Percentiles rank a stretch among this genome's conserved stretches.
Evolutionary conservation across 2,113 vertebrate genomes (phyloP).

Genomic region (Ahaetulla prasina): DNA sequence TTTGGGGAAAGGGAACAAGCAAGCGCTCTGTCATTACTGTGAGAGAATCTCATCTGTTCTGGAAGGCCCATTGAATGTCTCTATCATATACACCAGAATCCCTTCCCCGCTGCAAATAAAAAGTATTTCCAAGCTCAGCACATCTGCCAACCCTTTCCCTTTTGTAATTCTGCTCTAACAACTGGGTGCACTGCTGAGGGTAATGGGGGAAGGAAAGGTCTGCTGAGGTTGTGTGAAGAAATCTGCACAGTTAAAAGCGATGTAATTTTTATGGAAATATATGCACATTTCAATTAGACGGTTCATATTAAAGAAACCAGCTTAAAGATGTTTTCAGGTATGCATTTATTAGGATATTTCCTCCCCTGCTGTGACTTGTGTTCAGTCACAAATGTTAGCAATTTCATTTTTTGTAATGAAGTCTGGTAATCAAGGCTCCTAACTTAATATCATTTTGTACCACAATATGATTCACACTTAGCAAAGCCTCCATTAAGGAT

Average conservation of each 20-base stretch:
- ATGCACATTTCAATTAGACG: slow-evolving; percentile 19
- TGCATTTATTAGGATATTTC: slow-evolving; percentile 33
- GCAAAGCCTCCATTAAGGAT: background rate
- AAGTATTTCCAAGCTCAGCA: slow-evolving; percentile 7
- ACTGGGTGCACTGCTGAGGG: background rate
- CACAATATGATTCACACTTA: background rate
- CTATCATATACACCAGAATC: slow-evolving; percentile 20
- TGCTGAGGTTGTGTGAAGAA: background rate
- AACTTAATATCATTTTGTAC: slow-evolving; percentile 27
- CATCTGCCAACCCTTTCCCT: background rate
- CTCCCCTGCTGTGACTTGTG: slow-evolving; percentile 7
- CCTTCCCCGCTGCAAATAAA: slow-evolving; percentile 16
- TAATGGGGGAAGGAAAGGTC: background rate
- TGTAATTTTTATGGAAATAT: slow-evolving; percentile 4
- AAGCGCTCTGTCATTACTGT: slow-evolving; percentile 40
- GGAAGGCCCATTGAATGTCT: slow-evolving; percentile 31
- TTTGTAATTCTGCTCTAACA: background rate
- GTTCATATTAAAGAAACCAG: background rate
- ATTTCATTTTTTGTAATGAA: slow-evolving; percentile 34
- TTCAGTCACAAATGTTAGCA: slow-evolving; percentile 7
- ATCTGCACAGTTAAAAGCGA: background rate
- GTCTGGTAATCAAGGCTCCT: slow-evolving; percentile 30
- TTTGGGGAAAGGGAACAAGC: slow-evolving; percentile 55
- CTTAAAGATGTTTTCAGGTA: slow-evolving; percentile 21
- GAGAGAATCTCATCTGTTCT: slow-evolving; percentile 51